These are phyloP conservation scores for Uria aalge DNA, from an alignment of 2,113 vertebrate species.

Conservation along the genomic window DNA sequence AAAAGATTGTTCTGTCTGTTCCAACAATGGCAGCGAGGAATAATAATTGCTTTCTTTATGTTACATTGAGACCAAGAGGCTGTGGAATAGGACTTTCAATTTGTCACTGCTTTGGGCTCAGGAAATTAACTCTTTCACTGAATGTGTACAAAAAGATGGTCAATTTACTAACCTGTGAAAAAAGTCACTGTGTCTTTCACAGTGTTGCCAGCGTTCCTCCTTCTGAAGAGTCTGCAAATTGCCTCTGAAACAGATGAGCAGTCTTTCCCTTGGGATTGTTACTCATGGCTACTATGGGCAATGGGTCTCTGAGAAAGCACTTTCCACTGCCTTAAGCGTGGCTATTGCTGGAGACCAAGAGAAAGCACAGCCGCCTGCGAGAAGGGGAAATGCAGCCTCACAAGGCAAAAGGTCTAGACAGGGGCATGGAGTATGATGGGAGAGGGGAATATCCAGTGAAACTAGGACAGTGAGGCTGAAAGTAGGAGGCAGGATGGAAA, in stretches of 20 bases:
- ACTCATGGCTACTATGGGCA: neutral
- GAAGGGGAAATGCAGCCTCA: neutral
- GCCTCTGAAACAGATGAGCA: neutral
- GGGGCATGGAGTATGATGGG: neutral
- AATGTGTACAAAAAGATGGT: neutral
- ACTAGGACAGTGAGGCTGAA: neutral
- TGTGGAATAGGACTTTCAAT: neutral
- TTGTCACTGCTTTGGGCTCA: neutral
- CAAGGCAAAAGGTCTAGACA: neutral
- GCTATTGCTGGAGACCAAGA: neutral
- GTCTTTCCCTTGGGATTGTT: neutral
- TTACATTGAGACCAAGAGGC: neutral
- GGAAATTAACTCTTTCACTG: neutral
- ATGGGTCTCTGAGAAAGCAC: neutral
- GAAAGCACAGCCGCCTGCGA: neutral
- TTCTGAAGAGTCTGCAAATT: neutral
- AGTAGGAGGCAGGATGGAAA: neutral
- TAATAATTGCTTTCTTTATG: neutral
- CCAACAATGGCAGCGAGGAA: neutral
- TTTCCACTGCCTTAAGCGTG: neutral
- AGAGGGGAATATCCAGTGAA: neutral
- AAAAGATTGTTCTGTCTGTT: neutral
- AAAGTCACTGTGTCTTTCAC: neutral
- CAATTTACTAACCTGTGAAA: neutral
- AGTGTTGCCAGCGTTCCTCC: neutral